These are phyloP conservation scores for Bufotes viridis DNA, from an alignment of 2,797 vertebrate species.

Conservation along the genomic window DNA sequence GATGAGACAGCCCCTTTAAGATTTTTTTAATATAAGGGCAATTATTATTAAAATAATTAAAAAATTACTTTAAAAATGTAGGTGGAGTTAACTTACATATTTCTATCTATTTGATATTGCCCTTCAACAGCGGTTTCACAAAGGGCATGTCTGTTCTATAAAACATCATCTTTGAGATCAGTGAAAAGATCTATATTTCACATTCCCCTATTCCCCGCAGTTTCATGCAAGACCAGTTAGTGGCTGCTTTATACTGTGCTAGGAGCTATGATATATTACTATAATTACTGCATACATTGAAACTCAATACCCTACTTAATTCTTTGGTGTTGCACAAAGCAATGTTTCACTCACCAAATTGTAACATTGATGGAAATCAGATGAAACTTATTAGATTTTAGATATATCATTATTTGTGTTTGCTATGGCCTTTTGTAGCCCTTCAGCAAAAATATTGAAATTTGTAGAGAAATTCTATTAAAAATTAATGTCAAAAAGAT, in stretches of 20 bases:
- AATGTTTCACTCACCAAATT: constrained; percentile 32
- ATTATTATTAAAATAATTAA: too few relatives aligned
- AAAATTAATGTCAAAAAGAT: constrained; percentile 19
- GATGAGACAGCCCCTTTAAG: too few relatives aligned
- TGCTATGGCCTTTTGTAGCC: constrained; percentile 13
- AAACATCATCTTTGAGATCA: neutral
- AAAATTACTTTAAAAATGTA: too few relatives aligned
- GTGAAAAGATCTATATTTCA: constrained; percentile 30
- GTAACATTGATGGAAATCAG: constrained; percentile 33
- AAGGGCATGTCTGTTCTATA: neutral
- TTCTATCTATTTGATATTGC: neutral
- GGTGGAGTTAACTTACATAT: neutral
- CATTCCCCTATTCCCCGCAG: neutral
- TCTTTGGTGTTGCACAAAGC: constrained; percentile 31
- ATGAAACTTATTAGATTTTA: constrained; percentile 41
- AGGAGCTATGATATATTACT: constrained; percentile 38
- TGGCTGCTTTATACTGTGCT: constrained; percentile 14
- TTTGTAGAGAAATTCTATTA: constrained; percentile 18
- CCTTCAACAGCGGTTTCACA: neutral
- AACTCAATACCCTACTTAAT: constrained; percentile 43
- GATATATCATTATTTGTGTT: constrained; percentile 52
- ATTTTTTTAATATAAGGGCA: too few relatives aligned
- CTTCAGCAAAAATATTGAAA: constrained; percentile 22
- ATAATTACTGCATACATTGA: constrained; percentile 50
- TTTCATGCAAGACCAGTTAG: constrained; percentile 24